Percentiles rank a stretch among this genome's conserved stretches.
Conservation (phyloP, 2,113 vertebrate genomes). For the Capricornis sumatraensis region DNA sequence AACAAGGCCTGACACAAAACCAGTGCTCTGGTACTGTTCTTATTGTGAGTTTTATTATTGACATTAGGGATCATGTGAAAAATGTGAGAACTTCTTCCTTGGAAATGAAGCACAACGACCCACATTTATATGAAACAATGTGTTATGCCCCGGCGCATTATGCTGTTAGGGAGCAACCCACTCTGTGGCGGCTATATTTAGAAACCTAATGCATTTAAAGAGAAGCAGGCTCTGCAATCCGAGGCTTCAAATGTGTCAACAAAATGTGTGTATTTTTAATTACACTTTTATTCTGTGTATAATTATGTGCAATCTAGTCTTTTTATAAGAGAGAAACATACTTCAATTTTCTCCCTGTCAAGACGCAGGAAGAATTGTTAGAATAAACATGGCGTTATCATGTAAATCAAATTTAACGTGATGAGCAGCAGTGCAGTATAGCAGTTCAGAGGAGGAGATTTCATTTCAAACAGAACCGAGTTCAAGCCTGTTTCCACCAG, state of each 20-base stretch:
- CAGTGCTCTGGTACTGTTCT: background rate
- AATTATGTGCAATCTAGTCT: background rate
- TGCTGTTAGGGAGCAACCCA: background rate
- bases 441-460: background rate
- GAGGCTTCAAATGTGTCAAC: background rate
- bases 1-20: background rate
- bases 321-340: background rate
- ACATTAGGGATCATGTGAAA: background rate
- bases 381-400: background rate
- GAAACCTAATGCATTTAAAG: background rate
- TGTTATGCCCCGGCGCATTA: fast-evolving
- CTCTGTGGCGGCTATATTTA: background rate
- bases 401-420: fast-evolving
- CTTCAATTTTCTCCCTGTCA: background rate
- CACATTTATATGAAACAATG: background rate
- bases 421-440: fast-evolving
- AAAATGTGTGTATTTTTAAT: background rate
- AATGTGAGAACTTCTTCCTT: background rate
- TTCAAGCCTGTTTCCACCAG: background rate
- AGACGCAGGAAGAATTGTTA: background rate
- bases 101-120: background rate
- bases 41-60: background rate
- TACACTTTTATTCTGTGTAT: background rate
- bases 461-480: background rate
- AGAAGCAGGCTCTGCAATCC: background rate